A percentile compares a stretch with the other conserved stretches of the same genome.
Conservation (phyloP, 2,888 invertebrate species). For the Pachliopta kotzebuea region DNA sequence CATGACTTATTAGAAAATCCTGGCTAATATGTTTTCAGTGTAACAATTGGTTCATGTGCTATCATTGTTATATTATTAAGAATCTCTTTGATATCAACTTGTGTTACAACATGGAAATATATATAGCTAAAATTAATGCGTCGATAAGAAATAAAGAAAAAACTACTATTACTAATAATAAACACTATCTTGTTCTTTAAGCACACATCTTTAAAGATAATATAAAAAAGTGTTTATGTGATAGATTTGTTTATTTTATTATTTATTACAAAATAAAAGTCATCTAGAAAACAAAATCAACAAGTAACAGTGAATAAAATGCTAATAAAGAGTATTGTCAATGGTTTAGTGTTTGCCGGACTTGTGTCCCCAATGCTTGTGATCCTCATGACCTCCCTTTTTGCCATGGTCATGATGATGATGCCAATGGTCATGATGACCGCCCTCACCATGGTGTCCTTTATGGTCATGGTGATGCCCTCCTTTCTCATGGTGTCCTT, state of each 20-base stretch:
- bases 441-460: conserved; percentile 88
- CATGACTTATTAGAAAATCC: too few relatives aligned
- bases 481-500: conserved; percentile 88
- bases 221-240: background rate
- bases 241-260: conserved; percentile 4
- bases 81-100: too few relatives aligned
- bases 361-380: conserved; percentile 88
- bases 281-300: conserved; percentile 48
- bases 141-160: too few relatives aligned
- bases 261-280: conserved; percentile 20
- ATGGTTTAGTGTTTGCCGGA: conserved; percentile 56
- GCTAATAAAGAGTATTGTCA: conserved; percentile 33
- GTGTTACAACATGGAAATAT: too few relatives aligned
- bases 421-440: conserved; percentile 87
- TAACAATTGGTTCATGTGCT: too few relatives aligned
- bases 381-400: conserved; percentile 89
- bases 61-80: too few relatives aligned
- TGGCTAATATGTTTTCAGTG: too few relatives aligned
- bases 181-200: too few relatives aligned
- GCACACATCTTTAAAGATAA: too few relatives aligned
- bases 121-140: too few relatives aligned
- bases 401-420: conserved; percentile 87
- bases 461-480: conserved; percentile 88
- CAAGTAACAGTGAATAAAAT: conserved; percentile 50
- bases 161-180: too few relatives aligned